Evolutionary conservation across 2,888 invertebrate species (phyloP).

Genomic region (Pyrochroa serraticornis): DNA sequence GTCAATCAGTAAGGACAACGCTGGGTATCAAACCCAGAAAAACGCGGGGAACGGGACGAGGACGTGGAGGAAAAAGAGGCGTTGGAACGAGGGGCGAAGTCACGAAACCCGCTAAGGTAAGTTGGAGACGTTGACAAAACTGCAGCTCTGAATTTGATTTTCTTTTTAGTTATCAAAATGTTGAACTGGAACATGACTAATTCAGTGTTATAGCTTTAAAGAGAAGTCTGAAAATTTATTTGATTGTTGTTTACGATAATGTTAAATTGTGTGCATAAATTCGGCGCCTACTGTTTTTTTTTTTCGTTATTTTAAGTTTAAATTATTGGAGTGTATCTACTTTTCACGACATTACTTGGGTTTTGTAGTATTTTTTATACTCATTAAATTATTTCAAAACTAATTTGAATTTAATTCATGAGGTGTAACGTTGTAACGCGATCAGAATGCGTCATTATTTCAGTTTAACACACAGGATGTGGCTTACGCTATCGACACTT

Average conservation of each 20-base stretch:
- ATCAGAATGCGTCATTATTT: no score
- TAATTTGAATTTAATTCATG: no score
- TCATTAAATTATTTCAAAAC: no score
- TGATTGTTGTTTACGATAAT: no score
- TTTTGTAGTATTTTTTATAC: no score
- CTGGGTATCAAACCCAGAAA: constrained; percentile 56
- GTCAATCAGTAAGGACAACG: constrained; percentile 53
- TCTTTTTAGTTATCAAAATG: constrained; percentile 26
- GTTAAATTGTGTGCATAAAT: no score
- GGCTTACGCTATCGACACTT: no score
- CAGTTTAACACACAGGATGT: no score
- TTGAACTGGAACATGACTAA: constrained; percentile 19
- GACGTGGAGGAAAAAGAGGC: constrained; percentile 49
- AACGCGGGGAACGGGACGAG: constrained; percentile 50
- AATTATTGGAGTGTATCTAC: no score
- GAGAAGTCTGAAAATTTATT: constrained; percentile 10
- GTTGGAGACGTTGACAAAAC: constrained; percentile 23
- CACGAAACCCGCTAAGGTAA: constrained; percentile 39
- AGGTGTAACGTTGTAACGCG: no score
- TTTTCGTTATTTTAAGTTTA: neutral
- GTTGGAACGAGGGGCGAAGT: constrained; percentile 11
- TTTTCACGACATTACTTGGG: no score
- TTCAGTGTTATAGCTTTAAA: constrained; percentile 18
- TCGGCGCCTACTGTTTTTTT: neutral
- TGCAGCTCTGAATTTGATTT: constrained; percentile 13